Conservation (phyloP, 2,113 vertebrate genomes). For the Pyrgilauda ruficollis region DNA sequence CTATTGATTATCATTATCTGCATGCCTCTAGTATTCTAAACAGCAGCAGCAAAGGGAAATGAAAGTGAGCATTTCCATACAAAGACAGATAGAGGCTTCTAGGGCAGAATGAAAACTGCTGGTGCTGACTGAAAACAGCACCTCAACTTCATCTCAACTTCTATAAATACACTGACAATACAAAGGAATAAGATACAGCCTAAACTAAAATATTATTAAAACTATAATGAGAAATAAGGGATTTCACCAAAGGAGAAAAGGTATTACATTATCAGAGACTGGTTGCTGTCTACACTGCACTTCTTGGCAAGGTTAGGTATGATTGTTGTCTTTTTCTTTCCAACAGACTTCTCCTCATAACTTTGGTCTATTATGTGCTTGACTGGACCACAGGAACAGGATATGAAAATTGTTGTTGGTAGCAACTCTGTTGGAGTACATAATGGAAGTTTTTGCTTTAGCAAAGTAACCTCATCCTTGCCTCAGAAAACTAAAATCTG, state of each 20-base stretch:
- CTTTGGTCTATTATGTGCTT: background rate
- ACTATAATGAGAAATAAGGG: background rate
- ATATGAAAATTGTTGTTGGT: background rate
- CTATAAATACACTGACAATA: background rate
- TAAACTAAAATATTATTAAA: conserved; percentile 30
- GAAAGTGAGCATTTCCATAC: conserved; percentile 5
- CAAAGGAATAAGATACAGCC: background rate
- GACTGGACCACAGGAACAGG: background rate
- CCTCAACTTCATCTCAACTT: background rate
- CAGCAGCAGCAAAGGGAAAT: conserved; percentile 16
- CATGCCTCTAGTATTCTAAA: conserved; percentile 24
- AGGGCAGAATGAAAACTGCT: background rate
- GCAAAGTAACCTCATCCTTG: background rate
- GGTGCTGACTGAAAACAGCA: background rate
- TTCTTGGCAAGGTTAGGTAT: background rate
- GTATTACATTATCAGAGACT: background rate
- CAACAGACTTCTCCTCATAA: background rate
- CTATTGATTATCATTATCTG: conserved; percentile 53
- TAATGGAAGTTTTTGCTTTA: background rate
- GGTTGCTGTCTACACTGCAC: background rate
- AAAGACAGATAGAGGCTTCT: background rate
- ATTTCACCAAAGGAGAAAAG: background rate
- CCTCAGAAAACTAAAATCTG: background rate
- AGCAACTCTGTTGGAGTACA: background rate
- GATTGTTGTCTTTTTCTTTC: background rate